Conservation (phyloP, 2,888 invertebrate species). For the Caenorhabditis sp. region DNA sequence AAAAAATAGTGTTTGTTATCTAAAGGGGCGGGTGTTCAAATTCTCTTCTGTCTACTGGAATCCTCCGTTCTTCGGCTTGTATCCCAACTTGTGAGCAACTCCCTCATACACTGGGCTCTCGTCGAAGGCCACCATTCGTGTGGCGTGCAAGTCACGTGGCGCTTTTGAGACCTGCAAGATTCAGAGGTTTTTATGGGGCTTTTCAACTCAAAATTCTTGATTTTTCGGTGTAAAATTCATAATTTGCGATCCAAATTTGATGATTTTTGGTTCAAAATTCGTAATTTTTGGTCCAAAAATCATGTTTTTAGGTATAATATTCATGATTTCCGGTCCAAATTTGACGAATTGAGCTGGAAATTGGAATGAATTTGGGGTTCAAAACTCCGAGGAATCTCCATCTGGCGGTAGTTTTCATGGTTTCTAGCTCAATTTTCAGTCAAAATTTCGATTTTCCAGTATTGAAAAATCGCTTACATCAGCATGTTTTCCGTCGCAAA, state of each 20-base stretch:
- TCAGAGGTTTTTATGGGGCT: not conserved
- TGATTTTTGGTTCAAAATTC: not conserved
- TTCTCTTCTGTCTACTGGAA: conserved; percentile 68
- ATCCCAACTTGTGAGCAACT: conserved; percentile 79
- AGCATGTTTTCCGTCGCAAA: conserved; percentile 97
- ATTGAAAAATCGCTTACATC: conserved; percentile 57
- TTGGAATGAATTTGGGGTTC: too few relatives aligned
- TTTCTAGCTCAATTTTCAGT: too few relatives aligned
- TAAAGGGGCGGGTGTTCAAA: not conserved
- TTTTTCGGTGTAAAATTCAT: too few relatives aligned
- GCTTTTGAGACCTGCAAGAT: conserved; percentile 68
- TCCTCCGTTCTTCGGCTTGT: conserved; percentile 78
- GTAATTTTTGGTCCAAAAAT: not conserved
- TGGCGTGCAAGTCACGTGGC: conserved; percentile 69
- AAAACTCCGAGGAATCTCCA: too few relatives aligned
- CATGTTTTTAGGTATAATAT: too few relatives aligned
- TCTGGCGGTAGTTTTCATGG: too few relatives aligned
- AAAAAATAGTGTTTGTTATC: conserved; percentile 1
- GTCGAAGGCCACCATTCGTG: conserved; percentile 73
- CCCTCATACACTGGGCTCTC: conserved; percentile 79
- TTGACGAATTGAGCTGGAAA: too few relatives aligned
- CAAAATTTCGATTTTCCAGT: not conserved
- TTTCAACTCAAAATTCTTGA: too few relatives aligned
- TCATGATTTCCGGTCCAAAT: too few relatives aligned
- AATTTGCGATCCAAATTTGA: not conserved